Base-by-base conservation (phyloP, 2,888 invertebrate species). In the Palloptera scutellata region DNA sequence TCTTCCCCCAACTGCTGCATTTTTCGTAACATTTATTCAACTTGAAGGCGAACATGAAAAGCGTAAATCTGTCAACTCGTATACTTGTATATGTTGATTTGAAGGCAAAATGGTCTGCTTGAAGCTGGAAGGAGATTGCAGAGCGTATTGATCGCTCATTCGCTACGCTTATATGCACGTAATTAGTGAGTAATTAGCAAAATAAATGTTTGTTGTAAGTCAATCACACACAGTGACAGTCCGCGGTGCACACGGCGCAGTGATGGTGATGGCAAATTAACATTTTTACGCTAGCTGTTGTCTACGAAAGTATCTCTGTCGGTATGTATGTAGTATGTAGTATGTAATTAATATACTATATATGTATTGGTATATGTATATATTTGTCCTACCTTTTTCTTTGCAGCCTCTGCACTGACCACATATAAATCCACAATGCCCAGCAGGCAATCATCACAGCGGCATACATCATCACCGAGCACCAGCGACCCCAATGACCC, bases 401-500 rank as follows among this genome's bases (percentile, higher is more conserved):
- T 86, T 72, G 84, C 86, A 72, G 86, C 88, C 52, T 86, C 85
- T 71, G 83, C 83, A 74, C 88, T 88, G 58, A 84, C 84, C 62
- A 89, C 88, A 81, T 92, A 91, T 74, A 90, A 88, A 86, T 94
- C 94, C 74, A 90, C 92, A 73, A 94, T 94, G 6, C 93, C 94
- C 74, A 94, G 87, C 70, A 94, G 86, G 77, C 94, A 94, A 83
- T 94, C 94, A 81, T 94, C 94, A 82, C 94, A 94, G 70, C 90
- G 87, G 83, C 94, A 94, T 73, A 93, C 90, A 79, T 92, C 92
- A 82, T 91, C 91, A 59, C 84, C 82, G 53, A 84, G 78, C 8
- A 89, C 87, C 72, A 89, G 77, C 9, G 92, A 92, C 67, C 90
- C 89, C 66, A 79, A 70, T 81, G 92, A 92, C 17, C 90, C 88